A percentile compares a stretch with the other conserved stretches of the same genome.
phyloP scores from a whole-genome alignment of 2,888 invertebrate species.

The Tinea trinotella region DNA sequence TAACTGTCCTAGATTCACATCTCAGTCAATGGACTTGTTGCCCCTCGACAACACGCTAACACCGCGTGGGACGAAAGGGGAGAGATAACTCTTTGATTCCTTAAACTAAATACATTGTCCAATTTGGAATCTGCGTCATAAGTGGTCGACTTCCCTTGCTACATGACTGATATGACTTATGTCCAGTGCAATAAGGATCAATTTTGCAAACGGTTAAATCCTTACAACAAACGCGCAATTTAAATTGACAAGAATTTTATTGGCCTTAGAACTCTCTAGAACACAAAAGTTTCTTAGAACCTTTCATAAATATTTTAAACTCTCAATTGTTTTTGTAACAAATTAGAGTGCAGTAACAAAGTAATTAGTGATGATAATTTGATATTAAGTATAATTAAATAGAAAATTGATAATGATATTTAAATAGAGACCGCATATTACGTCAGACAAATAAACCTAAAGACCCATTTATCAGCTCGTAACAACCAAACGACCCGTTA shows the following conservation, averaged over 20 bases:
- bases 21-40: background rate
- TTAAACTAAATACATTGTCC: background rate
- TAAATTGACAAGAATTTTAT: background rate
- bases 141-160: background rate
- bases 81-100: background rate
- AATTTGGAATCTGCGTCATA: background rate
- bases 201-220: background rate
- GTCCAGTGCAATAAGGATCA: background rate
- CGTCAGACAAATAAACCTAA: slow-evolving; percentile 2
- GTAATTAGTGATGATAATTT: no score
- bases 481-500: background rate
- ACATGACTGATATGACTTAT: background rate
- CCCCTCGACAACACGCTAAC: slow-evolving; percentile 4
- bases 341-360: no score
- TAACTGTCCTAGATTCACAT: slow-evolving; percentile 6
- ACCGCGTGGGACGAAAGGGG: slow-evolving; percentile 8
- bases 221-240: background rate
- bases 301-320: no score
- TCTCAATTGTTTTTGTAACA: no score
- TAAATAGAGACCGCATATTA: background rate
- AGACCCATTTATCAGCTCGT: slow-evolving; percentile 1
- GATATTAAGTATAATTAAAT: no score
- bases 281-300: no score
- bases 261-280: background rate
- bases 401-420: background rate